These are phyloP conservation scores for Trinectes maculatus DNA, from an alignment of 2,113 vertebrate genomes.

Conservation along the genomic window DNA sequence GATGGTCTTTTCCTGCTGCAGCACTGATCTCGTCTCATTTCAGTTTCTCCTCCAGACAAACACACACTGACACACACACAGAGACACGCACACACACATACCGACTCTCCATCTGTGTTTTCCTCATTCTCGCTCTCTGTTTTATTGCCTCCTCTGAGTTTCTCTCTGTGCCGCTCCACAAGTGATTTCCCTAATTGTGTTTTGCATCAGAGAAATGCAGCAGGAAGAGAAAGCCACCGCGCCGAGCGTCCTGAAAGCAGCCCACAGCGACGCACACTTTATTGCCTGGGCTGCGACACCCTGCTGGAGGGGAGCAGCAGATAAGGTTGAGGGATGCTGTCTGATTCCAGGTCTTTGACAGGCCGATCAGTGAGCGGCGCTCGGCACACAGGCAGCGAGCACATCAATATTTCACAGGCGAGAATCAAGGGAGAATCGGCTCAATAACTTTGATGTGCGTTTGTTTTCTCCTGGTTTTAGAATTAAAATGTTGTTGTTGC, in stretches of 20 bases:
- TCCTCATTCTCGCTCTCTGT: background rate
- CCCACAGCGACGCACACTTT: slow-evolving; percentile 3
- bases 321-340: slow-evolving; percentile 13
- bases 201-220: slow-evolving; percentile 47
- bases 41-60: slow-evolving; percentile 3
- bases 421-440: slow-evolving; percentile 1
- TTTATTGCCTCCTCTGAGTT: slow-evolving; percentile 31
- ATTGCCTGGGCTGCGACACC: slow-evolving; percentile 14
- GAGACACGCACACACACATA: background rate
- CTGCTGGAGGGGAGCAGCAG: slow-evolving; percentile 4
- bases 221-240: slow-evolving; percentile 14
- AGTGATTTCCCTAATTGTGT: slow-evolving; percentile 59
- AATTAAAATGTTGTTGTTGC: background rate
- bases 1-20: slow-evolving; percentile 1
- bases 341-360: slow-evolving; percentile 22
- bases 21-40: slow-evolving; percentile 9
- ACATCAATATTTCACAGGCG: slow-evolving; percentile 41
- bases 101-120: background rate
- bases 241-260: slow-evolving; percentile 10
- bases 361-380: slow-evolving; percentile 20
- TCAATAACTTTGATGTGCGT: slow-evolving; percentile 17
- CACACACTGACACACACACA: background rate
- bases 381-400: background rate
- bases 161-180: slow-evolving; percentile 10
- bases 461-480: too few species aligned